A percentile compares a stretch with the other conserved stretches of the same genome.
Evolutionary conservation across 2,888 invertebrate genomes (phyloP).

Genomic region (Notocelia uddmanniana): DNA sequence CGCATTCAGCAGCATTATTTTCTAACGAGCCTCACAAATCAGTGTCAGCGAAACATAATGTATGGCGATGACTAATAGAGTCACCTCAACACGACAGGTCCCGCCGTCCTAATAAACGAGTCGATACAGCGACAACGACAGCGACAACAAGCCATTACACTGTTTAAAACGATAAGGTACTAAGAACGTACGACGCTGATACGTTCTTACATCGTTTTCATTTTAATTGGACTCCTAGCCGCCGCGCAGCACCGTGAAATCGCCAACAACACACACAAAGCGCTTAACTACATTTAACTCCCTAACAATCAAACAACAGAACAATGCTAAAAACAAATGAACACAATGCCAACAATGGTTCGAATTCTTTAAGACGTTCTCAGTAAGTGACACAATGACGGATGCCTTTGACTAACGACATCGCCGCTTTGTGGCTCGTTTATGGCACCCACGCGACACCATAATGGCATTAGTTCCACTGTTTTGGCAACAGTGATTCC

Average conservation of each 20-base stretch:
- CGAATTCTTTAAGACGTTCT: constrained; percentile 69
- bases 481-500: constrained; percentile 78
- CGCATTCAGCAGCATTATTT: constrained; percentile 37
- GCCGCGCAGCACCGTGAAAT: constrained; percentile 75
- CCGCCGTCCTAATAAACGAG: constrained; percentile 79
- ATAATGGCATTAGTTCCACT: constrained; percentile 83
- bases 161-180: constrained; percentile 3
- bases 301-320: constrained; percentile 79
- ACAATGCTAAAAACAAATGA: constrained; percentile 74
- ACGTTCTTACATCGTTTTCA: constrained; percentile 12
- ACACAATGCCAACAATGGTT: constrained; percentile 65
- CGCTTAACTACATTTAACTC: constrained; percentile 82
- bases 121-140: constrained; percentile 69
- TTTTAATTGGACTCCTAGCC: constrained; percentile 45
- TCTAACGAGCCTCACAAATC: constrained; percentile 44
- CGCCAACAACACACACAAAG: constrained; percentile 71
- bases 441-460: constrained; percentile 84
- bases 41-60: constrained; percentile 46
- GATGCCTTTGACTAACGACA: constrained; percentile 76
- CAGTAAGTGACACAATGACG: constrained; percentile 69
- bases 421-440: constrained; percentile 79
- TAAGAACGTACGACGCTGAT: constrained; percentile 10
- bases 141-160: constrained; percentile 54
- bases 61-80: constrained; percentile 66
- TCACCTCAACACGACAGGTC: constrained; percentile 77